A percentile compares a stretch with the other conserved stretches of the same genome.
Conservation (phyloP, 1,140 invertebrate genomes). For the Bacillus rossius region DNA sequence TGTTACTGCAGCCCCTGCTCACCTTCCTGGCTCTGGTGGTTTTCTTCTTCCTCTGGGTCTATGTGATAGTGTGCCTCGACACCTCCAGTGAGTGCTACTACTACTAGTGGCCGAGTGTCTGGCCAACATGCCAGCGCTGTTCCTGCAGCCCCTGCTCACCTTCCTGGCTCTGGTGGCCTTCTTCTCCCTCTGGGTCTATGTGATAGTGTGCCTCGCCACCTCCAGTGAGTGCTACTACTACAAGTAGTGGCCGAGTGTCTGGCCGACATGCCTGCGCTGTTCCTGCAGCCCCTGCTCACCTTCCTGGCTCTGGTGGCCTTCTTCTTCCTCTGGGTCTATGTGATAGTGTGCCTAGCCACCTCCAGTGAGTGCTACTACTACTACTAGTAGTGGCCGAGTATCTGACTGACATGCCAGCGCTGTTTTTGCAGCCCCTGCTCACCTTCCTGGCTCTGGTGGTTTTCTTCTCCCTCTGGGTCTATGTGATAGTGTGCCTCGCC, state of each 20-base stretch:
- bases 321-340: conserved; percentile 77
- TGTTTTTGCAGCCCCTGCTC: conserved; percentile 82
- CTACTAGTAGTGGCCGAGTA: too few relatives aligned
- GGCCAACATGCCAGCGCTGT: conserved; percentile 75
- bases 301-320: conserved; percentile 73
- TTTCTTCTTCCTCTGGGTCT: conserved; percentile 83
- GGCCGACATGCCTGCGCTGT: conserved; percentile 75
- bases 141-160: conserved; percentile 83
- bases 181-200: conserved; percentile 77
- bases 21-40: conserved; percentile 72
- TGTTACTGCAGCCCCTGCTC: conserved; percentile 82
- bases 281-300: conserved; percentile 83
- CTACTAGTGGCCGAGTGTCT: too few relatives aligned
- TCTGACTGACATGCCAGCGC: conserved; percentile 72
- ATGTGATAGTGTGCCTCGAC: conserved; percentile 64
- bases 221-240: conserved; percentile 64
- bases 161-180: conserved; percentile 73
- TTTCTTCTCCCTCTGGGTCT: conserved; percentile 83
- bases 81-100: conserved; percentile 66
- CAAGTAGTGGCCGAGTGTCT: too few relatives aligned
- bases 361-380: conserved; percentile 64
- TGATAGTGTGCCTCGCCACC: conserved; percentile 66
- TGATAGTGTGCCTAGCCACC: conserved; percentile 66
- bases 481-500: conserved; percentile 64
- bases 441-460: conserved; percentile 72